Percentiles rank a stretch among this genome's conserved stretches.
phyloP scores from a whole-genome alignment of 1,140 invertebrate genomes.

The Lucilia cuprina region DNA sequence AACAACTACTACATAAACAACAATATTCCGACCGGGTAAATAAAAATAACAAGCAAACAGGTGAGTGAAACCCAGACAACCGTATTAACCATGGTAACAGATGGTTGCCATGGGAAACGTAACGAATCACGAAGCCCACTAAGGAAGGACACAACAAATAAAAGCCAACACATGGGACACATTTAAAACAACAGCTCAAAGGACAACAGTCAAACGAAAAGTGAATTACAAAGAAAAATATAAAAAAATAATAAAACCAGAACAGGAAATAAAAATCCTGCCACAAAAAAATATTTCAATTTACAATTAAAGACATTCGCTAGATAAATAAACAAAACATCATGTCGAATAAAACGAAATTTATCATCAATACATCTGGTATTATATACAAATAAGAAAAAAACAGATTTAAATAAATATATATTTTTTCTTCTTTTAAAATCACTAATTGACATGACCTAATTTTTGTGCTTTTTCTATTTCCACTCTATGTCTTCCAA shows the following conservation, averaged over 20 bases:
- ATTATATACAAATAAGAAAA: background rate
- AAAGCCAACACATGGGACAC: conserved; percentile 10
- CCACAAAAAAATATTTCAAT: background rate
- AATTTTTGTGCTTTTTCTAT: background rate
- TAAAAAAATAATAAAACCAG: background rate
- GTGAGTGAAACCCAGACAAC: conserved; percentile 31
- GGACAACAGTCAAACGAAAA: background rate
- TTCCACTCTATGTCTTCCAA: background rate
- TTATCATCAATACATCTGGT: conserved; percentile 37
- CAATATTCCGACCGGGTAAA: background rate
- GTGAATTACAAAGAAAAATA: background rate
- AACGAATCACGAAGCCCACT: background rate
- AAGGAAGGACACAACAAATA: background rate
- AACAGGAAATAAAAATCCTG: too few species aligned
- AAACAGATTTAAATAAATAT: background rate
- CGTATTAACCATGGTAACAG: conserved; percentile 25
- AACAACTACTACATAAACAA: background rate
- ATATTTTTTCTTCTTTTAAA: background rate
- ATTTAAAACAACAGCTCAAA: background rate
- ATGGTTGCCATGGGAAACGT: conserved; percentile 29
- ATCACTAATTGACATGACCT: background rate
- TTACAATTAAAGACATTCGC: background rate
- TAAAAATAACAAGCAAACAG: conserved; percentile 23
- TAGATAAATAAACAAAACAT: background rate
- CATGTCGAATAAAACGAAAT: conserved; percentile 36